Evolutionary conservation across 2,888 invertebrate species (phyloP), one percentile per base, ranked within the genome.

Genomic region (Barypeithes pellucidus): DNA sequence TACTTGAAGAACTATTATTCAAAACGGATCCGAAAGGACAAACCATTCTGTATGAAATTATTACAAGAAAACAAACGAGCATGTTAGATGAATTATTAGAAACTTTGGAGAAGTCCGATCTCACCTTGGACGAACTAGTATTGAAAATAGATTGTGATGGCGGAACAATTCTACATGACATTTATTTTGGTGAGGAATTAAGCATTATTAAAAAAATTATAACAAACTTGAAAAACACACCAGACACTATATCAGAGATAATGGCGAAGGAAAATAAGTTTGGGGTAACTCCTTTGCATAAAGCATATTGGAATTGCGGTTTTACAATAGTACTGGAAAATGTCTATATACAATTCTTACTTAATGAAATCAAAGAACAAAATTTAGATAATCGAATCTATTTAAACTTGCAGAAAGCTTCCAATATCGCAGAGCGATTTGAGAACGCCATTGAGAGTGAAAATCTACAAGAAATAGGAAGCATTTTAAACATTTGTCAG

Each of bases 391-490:
- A 52, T 4, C 14, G 14, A 29, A 52, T 8, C 2, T 52, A 29
- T 29, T 5, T 14, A 29, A 52, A 52, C 1, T 14, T 52, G 14
- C 24, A 52, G 14, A 24, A 52, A 14, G 52, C 12, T 5, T 52
- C 52, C 2, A 14, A 8, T n/a, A 7, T 52, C 5, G 29, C 52
- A 1, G 29, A 52, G n/a, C 29, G 14, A 12, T 52, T 52, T 29
- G 14, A 52, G 8, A 7, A n/a, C n/a, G 52, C 52, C 8, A 52
- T 52, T 52, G 29, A 52, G 14, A 52, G 8, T 52, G 29, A 52
- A 14, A 29, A 29, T 29, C 22, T 29, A 11, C 14, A 9, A 7
- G 29, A 52, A 14, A 52, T 52, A 22, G 1, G n/a, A 52, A 29
- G 2, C 0, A 14, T 52, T 52, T 29, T 52, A 29, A 14, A 24